A percentile compares a stretch with the other conserved stretches of the same genome.
These are phyloP conservation scores for Macrotrachela quadricornifera DNA, from an alignment of 1,140 invertebrate genomes.

Conservation along the genomic window DNA sequence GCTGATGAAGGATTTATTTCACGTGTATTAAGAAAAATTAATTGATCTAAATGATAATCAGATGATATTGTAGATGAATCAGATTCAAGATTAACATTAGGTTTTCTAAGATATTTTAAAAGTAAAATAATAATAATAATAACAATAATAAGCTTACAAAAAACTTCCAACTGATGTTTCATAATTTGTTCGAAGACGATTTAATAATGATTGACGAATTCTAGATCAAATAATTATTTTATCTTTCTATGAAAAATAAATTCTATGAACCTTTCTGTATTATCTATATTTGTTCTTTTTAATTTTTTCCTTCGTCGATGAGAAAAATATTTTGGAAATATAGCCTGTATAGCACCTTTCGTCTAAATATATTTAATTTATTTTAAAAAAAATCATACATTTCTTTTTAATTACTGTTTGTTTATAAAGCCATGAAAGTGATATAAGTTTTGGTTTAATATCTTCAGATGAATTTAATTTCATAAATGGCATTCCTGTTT, in stretches of 20 bases:
- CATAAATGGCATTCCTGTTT: constrained; percentile 44
- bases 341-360: no score
- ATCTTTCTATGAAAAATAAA: no score
- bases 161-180: not conserved
- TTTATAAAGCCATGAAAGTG: no score
- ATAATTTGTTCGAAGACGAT: not conserved
- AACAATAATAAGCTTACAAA: not conserved
- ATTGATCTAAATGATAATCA: not conserved
- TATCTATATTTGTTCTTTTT: no score
- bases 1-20: not conserved
- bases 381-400: no score
- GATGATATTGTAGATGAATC: not conserved
- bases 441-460: constrained; percentile 4
- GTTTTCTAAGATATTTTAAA: not conserved
- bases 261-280: no score
- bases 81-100: not conserved
- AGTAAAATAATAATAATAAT: not conserved
- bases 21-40: not conserved
- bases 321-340: no score
- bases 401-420: no score
- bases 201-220: not conserved
- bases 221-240: not conserved
- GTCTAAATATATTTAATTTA: no score
- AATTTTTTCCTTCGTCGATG: no score
- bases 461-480: constrained; percentile 16